Base-by-base conservation (phyloP, 1,140 invertebrate genomes). In the Drosophila arawakana region DNA sequence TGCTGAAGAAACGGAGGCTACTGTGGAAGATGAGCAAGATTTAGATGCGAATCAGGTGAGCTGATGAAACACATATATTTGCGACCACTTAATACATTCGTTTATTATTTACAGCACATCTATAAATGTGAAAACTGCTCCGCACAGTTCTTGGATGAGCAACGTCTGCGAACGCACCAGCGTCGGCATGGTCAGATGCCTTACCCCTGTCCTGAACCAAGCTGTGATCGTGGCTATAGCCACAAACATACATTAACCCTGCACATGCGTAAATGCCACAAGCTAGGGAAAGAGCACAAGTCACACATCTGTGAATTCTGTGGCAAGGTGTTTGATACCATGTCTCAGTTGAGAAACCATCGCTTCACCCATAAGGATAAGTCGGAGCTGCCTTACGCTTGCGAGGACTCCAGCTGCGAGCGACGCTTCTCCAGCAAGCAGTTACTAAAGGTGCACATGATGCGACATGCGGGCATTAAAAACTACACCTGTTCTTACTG, bases 391-490 rank as follows among this genome's bases (percentile, higher is more conserved):
- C 81, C 81, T 0, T 59, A 61, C 9, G 63, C 58, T 0, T 81
- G 80, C 21, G 52, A 74, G 11, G 57, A 80, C 15, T 6, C 63
- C 0, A 47, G 50, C 11, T 85, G 81, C 37, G 39, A 15, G 6
- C 68, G 70, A 2, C 73, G 80, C 13, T 85, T 80, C 49, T 49
- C 77, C 10, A 85, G 60, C 41, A 81, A 77, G 25, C 73, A 77
- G 30, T 58, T 81, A 44, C 52, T 85, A 0, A 85, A 82, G 44
- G 67, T 81, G 7, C 81, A 85, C 39, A 67, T 77, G 57, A 80
- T 80, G 73, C 80, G 81, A 7, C 85, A 90, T 67, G 75, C 80
- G 3, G 85, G 85, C 8, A 82, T 86, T 1, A 78, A 77, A 39
- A 85, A 85, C 39, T 86, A 74, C 15, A 77, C 63, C 1, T 90